These are phyloP conservation scores for Lontra canadensis DNA, from an alignment of 2,113 vertebrate species.

Conservation along the genomic window DNA sequence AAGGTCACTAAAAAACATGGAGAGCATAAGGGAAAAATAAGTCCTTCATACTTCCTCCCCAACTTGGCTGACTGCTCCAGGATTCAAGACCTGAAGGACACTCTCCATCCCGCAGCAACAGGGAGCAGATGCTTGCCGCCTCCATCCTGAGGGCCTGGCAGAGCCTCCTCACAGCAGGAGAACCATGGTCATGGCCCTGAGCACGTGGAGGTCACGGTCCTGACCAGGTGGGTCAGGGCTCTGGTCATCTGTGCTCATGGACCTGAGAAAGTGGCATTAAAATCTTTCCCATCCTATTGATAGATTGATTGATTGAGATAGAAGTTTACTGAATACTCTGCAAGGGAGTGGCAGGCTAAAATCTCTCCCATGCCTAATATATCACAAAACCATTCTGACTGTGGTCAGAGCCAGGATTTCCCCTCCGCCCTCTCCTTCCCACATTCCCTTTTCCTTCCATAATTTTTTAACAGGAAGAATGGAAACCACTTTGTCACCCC, in stretches of 20 bases:
- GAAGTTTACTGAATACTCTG: not conserved
- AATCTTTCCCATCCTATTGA: not conserved
- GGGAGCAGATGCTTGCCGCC: not conserved
- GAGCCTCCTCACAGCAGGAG: not conserved
- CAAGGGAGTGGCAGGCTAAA: not conserved
- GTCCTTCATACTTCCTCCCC: not conserved
- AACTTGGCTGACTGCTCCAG: not conserved
- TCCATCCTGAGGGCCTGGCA: not conserved
- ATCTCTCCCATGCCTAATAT: not conserved
- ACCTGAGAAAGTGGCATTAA: not conserved
- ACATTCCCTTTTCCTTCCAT: not conserved
- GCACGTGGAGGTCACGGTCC: not conserved
- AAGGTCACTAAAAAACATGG: not conserved
- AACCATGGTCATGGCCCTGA: not conserved
- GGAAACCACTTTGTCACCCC: not conserved
- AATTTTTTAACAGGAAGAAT: not conserved
- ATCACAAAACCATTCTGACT: not conserved
- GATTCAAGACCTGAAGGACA: not conserved
- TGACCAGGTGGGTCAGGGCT: not conserved
- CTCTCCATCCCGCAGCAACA: not conserved
- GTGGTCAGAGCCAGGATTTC: not conserved
- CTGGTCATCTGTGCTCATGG: not conserved
- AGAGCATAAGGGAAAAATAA: not conserved
- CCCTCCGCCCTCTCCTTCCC: not conserved
- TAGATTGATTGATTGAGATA: not conserved